Evolutionary conservation across 2,888 invertebrate genomes (phyloP), one percentile per base, ranked within the genome.

Genomic region (Polyommatus iphigenia): DNA sequence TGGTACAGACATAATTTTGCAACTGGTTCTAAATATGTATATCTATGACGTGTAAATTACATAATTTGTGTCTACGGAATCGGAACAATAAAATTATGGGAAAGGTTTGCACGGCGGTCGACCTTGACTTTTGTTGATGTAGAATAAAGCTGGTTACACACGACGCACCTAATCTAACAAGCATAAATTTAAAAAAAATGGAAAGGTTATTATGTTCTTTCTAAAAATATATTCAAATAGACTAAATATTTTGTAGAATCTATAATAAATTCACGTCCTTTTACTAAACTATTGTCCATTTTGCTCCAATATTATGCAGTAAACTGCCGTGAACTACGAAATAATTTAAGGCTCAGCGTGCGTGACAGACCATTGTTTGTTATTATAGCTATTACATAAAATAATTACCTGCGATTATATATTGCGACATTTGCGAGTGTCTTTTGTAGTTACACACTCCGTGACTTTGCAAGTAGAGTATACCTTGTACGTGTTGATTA

Each of bases 11-110:
- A 57, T n/a, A 59, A 20, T 7, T 59, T 20, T 2, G n/a, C n/a
- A 18, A 20, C 8, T 3, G 20, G 20, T 20, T 59, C 20, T n/a
- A 59, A 59, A 59, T 62, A 62, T 62, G 62, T 24, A 62, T 62
- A 62, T 62, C 13, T 62, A 24, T 62, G 62, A 24, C 62, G 62
- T 62, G 24, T 24, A 62, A 20, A 62, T 62, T 20, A 62, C 13
- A 62, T 62, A 24, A 62, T 62, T 62, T 62, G 62, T 62, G 24
- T 62, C 24, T 20, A 24, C 24, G 20, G 62, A 62, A 62, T 62
- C 62, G 62, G 24, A 62, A 62, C 62, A 62, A 62, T 62, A 62
- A 62, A 62, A 62, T 24, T 10, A 62, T 62, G 62, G 62, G 62
- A 62, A 62, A 62, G 62, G 62, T 62, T 62, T 62, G 62, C 62